Base-by-base conservation (phyloP, 2,888 invertebrate species). In the Oscheius sp. region DNA sequence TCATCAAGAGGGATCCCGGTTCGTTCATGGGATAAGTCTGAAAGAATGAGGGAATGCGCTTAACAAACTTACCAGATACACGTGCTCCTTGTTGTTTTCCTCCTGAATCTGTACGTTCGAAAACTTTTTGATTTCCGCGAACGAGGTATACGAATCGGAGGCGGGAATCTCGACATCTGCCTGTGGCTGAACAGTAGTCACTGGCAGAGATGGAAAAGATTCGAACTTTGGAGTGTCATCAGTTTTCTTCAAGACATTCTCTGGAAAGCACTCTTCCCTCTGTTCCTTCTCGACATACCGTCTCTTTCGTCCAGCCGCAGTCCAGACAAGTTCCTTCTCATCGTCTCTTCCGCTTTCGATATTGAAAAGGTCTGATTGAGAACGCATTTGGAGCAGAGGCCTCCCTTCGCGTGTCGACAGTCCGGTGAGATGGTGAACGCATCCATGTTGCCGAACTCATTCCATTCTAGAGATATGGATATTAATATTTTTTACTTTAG, bases 1-100 rank as follows among this genome's bases (percentile, higher is more conserved):
- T 92, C 85, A 96, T 92, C 77, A 95, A 91, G 90, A 91, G 91
- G 13, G 92, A 91, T 78, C 88, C 84, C 66, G 88, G 75, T 29
- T 79, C 80, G 37, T 70, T 57, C 21, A 71, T 47, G 11, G 78
- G 78, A 42, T 71, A 32, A 7, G 62, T 74, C 74, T 74, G 48
- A 10, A 66, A 10, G 29, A 42, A 42, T 42, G 42, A 7, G 4
- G 42, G 4, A 42, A 5, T 42, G 3, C 55, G 21, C 55, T 29
- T 0, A 5, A 42, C 37, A 58, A 21, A 33, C 53, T 11, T 55
- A 73, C 73, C 53, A 73, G 29, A 32, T 65, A 65, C 7, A 32
- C 63, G 29, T 47, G 55, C 7, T 73, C 53, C 5, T 63, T 62
- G 55, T 73, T 73, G 35, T 63, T 73, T 37, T 73, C 63, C 33